Evolutionary conservation across 2,888 invertebrate genomes (phyloP), one percentile per base, ranked within the genome.

Genomic region (Dicyrtomina minuta): DNA sequence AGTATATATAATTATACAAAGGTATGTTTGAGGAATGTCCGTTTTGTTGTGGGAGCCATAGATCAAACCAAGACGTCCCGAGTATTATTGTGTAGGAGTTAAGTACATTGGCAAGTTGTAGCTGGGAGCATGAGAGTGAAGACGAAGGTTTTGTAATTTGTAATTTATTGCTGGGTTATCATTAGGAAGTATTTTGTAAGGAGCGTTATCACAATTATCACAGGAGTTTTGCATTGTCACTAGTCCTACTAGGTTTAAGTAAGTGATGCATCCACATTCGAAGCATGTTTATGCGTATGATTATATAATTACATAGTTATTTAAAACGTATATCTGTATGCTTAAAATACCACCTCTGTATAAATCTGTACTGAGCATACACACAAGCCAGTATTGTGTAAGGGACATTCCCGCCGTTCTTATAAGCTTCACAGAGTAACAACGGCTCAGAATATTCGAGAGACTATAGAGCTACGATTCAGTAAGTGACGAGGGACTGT

Each of bases 111-210:
- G 33, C 10, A 56, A 27, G 26, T 10, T 24, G 15, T 27, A 56
- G 56, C 13, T 27, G 17, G 27, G 17, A 27, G 56, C n/a, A 8
- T 56, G 26, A 15, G 33, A 56, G 33, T 17, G 33, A 22, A 51
- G 51, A 51, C 26, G 55, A 55, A 55, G 55, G 55, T 55, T 46
- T 55, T 55, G 55, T 55, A 51, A 56, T 56, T 56, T 56, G 56
- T 56, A 58, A 58, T 58, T 58, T 58, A 58, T 58, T 58, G 58
- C 58, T 17, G 41, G 58, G 58, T 58, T 58, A 58, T 58, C 58
- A 58, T 58, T 58, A 58, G 41, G 33, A 56, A 56, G 27, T 27
- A 33, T 33, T 56, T 56, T n/a, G 56, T 33, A 56, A 56, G 27
- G 24, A 56, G 56, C 24, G 33, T 56, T 56, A 56, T 56, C 56